Evolutionary conservation across 2,797 vertebrate genomes (phyloP), one percentile per base, ranked within the genome.

Genomic region (Lacerta bilineata): DNA sequence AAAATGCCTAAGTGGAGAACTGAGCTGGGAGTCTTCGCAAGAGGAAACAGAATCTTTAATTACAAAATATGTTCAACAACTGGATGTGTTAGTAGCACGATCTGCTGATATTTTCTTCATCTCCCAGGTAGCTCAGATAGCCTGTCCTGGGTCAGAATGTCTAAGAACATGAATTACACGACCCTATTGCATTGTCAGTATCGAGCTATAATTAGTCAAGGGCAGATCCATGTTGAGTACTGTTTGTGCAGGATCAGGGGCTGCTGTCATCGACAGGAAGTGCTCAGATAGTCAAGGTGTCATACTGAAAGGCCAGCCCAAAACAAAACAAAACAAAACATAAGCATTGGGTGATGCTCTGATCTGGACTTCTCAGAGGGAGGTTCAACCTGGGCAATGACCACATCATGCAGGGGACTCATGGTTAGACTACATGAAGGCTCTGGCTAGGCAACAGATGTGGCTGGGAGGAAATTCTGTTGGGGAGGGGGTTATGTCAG

Each of bases 1-100:
- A 91, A 92, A 90, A 91, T 74, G 64, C 83, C 90, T 93, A 88
- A 92, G 90, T 71, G 71, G 27, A 91, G 68, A 93, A 93, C 75
- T 92, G 90, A 93, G 90, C 81, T 83, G 91, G 64, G 85, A 96
- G 71, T 43, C 71, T 85, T 91, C 90, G 69, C 81, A 92, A 92
- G 64, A 83, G 36, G 90, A 87, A 93, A 88, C 36, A 1, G 0
- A 86, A 80, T 91, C 75, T 92, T 93, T 93, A 92, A 90, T 84
- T 90, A 89, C 75, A 90, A 82, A 64, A 61, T 68, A 90, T 80
- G 61, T 92, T 93, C 88, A 94, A 66, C 46, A 36, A 89, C 23
- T 91, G 8, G 41, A 9, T 18, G 1, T 83, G 69, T 87, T 79
- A 91, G 72, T 90, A 90, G 82, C 76, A 1, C 1, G 93, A 20